These are phyloP conservation scores for Nowickia ferox DNA, from an alignment of 2,888 invertebrate species.

Conservation along the genomic window DNA sequence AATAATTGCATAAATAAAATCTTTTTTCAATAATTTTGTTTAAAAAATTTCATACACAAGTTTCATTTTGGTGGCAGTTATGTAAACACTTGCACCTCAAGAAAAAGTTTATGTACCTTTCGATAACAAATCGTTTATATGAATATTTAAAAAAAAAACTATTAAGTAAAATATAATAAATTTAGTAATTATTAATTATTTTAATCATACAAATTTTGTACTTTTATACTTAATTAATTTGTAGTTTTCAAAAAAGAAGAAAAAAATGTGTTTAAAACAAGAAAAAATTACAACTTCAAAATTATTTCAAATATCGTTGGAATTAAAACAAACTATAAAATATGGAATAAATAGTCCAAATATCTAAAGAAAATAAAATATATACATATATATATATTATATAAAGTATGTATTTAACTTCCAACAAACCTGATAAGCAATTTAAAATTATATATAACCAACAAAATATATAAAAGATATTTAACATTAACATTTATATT, in stretches of 20 bases:
- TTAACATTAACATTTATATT: slow-evolving; percentile 69
- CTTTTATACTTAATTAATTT: slow-evolving; percentile 70
- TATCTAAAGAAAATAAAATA: slow-evolving; percentile 37
- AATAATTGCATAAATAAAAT: too few species aligned
- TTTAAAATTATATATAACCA: slow-evolving; percentile 54
- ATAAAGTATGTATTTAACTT: slow-evolving; percentile 61
- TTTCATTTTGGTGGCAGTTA: background rate
- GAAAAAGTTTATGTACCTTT: slow-evolving; percentile 79
- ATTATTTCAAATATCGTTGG: slow-evolving; percentile 54
- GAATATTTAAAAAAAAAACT: slow-evolving; percentile 54
- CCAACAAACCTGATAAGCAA: slow-evolving; percentile 72
- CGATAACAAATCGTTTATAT: slow-evolving; percentile 65
- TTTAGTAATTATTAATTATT: slow-evolving; percentile 63
- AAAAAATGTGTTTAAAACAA: slow-evolving; percentile 47
- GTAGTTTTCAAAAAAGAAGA: slow-evolving; percentile 55
- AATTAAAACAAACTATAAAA: slow-evolving; percentile 54
- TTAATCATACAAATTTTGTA: slow-evolving; percentile 63
- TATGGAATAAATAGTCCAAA: slow-evolving; percentile 53
- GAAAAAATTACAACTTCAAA: slow-evolving; percentile 33
- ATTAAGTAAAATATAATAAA: slow-evolving; percentile 45
- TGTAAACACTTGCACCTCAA: background rate
- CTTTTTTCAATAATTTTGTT: background rate
- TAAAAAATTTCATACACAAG: background rate
- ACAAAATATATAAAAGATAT: slow-evolving; percentile 35
- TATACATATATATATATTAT: slow-evolving; percentile 43